Percentiles rank a stretch among this genome's conserved stretches.
Conservation (phyloP, 2,888 invertebrate species). For the Oegoconia quadripuncta region DNA sequence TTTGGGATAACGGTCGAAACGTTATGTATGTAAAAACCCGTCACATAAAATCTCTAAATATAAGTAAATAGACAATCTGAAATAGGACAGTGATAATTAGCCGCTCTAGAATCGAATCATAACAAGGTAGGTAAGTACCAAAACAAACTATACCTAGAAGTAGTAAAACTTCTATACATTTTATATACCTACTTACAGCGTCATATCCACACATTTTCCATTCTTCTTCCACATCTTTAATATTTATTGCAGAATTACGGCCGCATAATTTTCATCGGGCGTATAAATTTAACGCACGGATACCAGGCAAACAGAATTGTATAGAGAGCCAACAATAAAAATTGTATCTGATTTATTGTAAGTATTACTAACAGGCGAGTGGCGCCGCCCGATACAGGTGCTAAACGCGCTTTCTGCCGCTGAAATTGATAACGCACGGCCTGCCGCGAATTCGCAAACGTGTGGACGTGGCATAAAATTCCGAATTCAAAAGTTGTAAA, state of each 20-base stretch:
- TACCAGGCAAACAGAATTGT: constrained; percentile 38
- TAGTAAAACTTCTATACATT: too few species aligned
- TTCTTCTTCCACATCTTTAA: neutral
- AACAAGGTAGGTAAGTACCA: too few species aligned
- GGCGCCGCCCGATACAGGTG: constrained; percentile 16
- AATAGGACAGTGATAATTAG: too few species aligned
- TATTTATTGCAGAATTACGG: neutral
- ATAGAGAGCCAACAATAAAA: constrained; percentile 42
- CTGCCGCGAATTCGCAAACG: constrained; percentile 21
- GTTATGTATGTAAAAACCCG: too few species aligned
- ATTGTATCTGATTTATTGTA: constrained; percentile 55
- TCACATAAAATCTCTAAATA: too few species aligned
- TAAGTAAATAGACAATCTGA: too few species aligned
- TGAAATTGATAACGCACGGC: constrained; percentile 49
- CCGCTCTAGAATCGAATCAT: too few species aligned
- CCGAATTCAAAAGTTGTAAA: neutral
- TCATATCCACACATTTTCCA: neutral
- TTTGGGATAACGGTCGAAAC: too few species aligned
- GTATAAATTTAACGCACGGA: constrained; percentile 12
- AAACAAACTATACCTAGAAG: too few species aligned
- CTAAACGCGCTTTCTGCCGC: constrained; percentile 25
- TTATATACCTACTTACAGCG: neutral
- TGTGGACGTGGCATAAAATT: constrained; percentile 5
- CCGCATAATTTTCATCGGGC: neutral
- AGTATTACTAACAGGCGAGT: constrained; percentile 24